These are phyloP conservation scores for Asteroscopus sphinx DNA, from an alignment of 2,888 invertebrate genomes.

Conservation along the genomic window DNA sequence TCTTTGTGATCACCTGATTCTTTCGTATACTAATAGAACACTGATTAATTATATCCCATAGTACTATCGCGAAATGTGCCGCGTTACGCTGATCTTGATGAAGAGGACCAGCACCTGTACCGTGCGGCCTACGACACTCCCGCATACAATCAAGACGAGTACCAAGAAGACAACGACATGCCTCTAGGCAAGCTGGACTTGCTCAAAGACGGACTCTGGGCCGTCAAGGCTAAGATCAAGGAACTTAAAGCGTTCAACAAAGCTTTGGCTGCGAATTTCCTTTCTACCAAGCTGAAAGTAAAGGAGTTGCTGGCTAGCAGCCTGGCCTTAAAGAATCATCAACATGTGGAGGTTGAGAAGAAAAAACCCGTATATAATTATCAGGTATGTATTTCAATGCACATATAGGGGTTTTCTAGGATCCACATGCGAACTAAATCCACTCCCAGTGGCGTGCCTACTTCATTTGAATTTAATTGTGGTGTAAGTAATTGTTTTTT, in stretches of 20 bases:
- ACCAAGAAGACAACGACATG: constrained; percentile 70
- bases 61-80: constrained; percentile 71
- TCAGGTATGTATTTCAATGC: constrained; percentile 59
- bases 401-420: no score
- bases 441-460: no score
- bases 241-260: constrained; percentile 82
- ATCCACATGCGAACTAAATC: no score
- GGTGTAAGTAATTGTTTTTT: no score
- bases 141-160: constrained; percentile 74
- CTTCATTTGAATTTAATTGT: no score
- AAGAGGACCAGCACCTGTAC: constrained; percentile 80
- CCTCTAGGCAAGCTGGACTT: constrained; percentile 78
- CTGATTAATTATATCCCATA: constrained; percentile 43
- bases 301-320: constrained; percentile 76
- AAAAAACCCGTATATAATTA: constrained; percentile 73
- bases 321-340: constrained; percentile 70
- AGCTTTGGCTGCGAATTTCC: constrained; percentile 78
- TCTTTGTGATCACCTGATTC: no score
- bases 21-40: background rate
- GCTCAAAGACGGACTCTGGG: constrained; percentile 82
- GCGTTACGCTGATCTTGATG: constrained; percentile 75
- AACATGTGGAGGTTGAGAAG: constrained; percentile 66
- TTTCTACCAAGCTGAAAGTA: constrained; percentile 78
- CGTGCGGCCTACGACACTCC: constrained; percentile 82
- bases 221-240: constrained; percentile 79